Conservation (phyloP, 1,140 invertebrate genomes). For the Drosophila funebris region DNA sequence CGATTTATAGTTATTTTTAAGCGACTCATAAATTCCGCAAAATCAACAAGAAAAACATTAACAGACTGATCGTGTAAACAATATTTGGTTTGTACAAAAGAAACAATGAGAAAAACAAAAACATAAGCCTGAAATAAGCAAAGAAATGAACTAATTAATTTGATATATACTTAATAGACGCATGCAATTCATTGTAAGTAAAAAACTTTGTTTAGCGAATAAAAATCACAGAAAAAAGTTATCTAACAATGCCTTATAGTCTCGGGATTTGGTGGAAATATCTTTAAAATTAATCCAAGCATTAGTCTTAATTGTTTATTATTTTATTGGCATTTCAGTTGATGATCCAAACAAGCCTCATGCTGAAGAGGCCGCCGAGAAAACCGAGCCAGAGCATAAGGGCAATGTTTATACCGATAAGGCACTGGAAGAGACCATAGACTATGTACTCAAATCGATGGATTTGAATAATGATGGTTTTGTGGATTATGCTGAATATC, state of each 20-base stretch:
- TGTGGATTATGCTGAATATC: constrained; percentile 90
- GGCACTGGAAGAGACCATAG: constrained; percentile 88
- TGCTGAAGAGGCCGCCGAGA: constrained; percentile 38
- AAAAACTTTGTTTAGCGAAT: constrained; percentile 47
- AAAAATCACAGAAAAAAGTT: constrained; percentile 46
- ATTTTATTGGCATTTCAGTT: constrained; percentile 47
- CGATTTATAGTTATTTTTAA: constrained; percentile 58
- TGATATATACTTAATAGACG: constrained; percentile 55
- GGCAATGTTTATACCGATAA: constrained; percentile 85
- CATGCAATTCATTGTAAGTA: constrained; percentile 59
- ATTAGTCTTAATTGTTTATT: constrained; percentile 13
- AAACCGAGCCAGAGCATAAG: constrained; percentile 44
- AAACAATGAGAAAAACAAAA: constrained; percentile 38
- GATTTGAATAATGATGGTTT: constrained; percentile 92
- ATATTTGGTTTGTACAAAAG: constrained; percentile 75
- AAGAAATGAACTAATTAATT: constrained; percentile 34
- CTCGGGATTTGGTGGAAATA: constrained; percentile 14
- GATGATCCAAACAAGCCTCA: constrained; percentile 35
- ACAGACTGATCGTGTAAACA: constrained; percentile 76
- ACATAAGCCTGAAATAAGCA: constrained; percentile 24
- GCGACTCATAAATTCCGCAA: constrained; percentile 52
- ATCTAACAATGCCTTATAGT: neutral
- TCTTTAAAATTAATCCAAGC: neutral
- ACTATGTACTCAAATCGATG: constrained; percentile 88
- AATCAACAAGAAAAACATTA: constrained; percentile 24